These are phyloP conservation scores for Villa cingulata DNA, from an alignment of 2,888 invertebrate genomes.

Conservation along the genomic window DNA sequence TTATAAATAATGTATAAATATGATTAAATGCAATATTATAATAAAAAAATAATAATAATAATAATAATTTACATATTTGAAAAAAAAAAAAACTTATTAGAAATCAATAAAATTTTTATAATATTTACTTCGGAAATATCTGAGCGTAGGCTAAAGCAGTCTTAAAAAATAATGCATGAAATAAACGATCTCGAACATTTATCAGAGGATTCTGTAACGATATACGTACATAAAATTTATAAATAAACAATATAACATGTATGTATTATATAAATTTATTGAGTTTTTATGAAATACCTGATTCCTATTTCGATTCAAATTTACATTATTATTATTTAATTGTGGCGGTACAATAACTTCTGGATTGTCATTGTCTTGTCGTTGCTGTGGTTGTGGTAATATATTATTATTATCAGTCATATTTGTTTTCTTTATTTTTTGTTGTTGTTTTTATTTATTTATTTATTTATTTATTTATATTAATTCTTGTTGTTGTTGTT, in stretches of 20 bases:
- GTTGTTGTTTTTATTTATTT: not conserved
- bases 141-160: conserved; percentile 84
- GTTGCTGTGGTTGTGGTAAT: not conserved
- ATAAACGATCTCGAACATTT: conserved; percentile 79
- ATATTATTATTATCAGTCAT: not conserved
- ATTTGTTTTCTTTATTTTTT: not conserved
- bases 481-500: no score
- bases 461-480: no score
- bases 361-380: not conserved
- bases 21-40: no score
- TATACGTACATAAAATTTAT: conserved; percentile 4
- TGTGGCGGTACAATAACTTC: conserved; percentile 12
- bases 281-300: conserved; percentile 13
- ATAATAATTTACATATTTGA: no score
- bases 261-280: not conserved
- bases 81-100: no score
- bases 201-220: conserved; percentile 55
- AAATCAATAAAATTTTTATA: conserved; percentile 14
- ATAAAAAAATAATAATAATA: no score
- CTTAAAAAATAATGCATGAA: conserved; percentile 89
- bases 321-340: conserved; percentile 21
- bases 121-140: conserved; percentile 67
- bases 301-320: conserved; percentile 23
- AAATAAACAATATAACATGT: not conserved
- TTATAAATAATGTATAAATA: no score